phyloP scores from a whole-genome alignment of 2,797 vertebrate species.

The Halcyon leucocephala region DNA sequence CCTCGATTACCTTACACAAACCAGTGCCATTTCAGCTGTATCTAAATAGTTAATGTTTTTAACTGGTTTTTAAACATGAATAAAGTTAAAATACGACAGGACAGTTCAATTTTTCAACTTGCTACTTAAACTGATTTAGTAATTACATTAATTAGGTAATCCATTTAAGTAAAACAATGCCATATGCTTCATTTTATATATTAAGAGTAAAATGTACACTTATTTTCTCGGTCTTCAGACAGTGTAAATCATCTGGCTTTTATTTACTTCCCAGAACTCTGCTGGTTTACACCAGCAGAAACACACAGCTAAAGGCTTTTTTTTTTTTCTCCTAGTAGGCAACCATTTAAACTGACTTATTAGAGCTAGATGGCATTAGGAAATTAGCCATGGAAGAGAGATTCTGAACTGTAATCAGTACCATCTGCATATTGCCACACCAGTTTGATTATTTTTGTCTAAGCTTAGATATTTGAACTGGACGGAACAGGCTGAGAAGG shows the following conservation, averaged over 20 bases:
- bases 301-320: not conserved
- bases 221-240: not conserved
- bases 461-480: not conserved
- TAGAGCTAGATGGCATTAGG: not conserved
- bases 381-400: not conserved
- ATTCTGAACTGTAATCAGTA: not conserved
- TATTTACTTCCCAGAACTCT: conserved; percentile 19
- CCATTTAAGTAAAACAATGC: not conserved
- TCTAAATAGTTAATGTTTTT: not conserved
- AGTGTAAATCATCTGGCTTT: conserved; percentile 19
- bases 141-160: conserved; percentile 35
- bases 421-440: not conserved
- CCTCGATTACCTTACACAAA: not conserved
- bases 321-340: not conserved
- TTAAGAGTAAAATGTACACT: not conserved
- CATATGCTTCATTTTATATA: not conserved
- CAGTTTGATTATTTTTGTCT: not conserved
- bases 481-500: not conserved
- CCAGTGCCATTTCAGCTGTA: not conserved
- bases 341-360: not conserved
- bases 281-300: not conserved
- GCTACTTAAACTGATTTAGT: conserved; percentile 8
- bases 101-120: not conserved
- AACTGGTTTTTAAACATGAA: not conserved
- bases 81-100: not conserved